Evolutionary conservation across 2,113 vertebrate species (phyloP).

Genomic region (Lophotis ruficrista): DNA sequence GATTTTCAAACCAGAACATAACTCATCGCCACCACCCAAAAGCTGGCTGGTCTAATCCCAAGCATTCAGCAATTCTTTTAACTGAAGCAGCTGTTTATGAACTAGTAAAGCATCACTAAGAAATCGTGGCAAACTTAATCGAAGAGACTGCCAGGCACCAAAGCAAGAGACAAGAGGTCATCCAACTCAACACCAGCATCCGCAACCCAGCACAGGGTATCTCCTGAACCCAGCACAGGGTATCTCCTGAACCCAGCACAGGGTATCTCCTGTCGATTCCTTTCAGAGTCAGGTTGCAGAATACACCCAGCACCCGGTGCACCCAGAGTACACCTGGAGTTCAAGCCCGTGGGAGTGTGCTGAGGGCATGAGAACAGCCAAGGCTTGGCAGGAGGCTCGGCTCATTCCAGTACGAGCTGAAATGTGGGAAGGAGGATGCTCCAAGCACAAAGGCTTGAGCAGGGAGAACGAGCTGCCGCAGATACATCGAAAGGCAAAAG

Average conservation of each 20-base stretch:
- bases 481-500: neutral
- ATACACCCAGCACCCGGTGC: neutral
- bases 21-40: neutral
- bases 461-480: rapidly evolving
- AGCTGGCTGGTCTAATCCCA: neutral
- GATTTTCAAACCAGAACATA: neutral
- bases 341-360: neutral
- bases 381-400: neutral
- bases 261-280: neutral
- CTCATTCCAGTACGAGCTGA: neutral
- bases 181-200: neutral
- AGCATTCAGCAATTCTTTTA: neutral
- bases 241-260: neutral
- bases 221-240: neutral
- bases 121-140: neutral
- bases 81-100: neutral
- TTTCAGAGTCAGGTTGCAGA: neutral
- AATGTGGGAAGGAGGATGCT: neutral
- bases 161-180: neutral
- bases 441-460: neutral
- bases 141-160: neutral
- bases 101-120: neutral
- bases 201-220: neutral
- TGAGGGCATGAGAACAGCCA: neutral
- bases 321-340: neutral